A percentile compares a stretch with the other conserved stretches of the same genome.
Evolutionary conservation across 2,888 invertebrate species (phyloP).

Genomic region (Tolmerus cingulatus): DNA sequence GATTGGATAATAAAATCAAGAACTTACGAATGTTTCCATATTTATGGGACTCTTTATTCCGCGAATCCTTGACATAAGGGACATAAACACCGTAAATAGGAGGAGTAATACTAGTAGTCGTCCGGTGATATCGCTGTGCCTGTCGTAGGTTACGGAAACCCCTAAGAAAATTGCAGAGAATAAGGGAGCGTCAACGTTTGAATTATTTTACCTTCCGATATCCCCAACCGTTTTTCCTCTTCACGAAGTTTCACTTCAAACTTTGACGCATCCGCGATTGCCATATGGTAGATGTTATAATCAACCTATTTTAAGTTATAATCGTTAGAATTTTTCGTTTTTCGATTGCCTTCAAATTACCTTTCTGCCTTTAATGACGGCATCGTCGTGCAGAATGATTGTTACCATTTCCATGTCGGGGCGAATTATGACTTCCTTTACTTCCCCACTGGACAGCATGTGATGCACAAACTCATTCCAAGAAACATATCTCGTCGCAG

Average conservation of each 20-base stretch:
- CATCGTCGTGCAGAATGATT: conserved; percentile 84
- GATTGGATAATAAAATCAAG: background rate
- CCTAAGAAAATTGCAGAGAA: conserved; percentile 55
- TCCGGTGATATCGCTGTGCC: conserved; percentile 77
- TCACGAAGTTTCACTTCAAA: conserved; percentile 91
- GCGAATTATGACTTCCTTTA: conserved; percentile 84
- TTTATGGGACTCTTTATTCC: conserved; percentile 73
- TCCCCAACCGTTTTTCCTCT: conserved; percentile 82
- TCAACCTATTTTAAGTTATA: conserved; percentile 63
- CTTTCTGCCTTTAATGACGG: conserved; percentile 82
- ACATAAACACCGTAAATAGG: conserved; percentile 72
- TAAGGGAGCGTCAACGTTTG: background rate
- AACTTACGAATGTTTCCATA: conserved; percentile 78
- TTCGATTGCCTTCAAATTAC: background rate
- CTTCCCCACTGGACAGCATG: conserved; percentile 94
- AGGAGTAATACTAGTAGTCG: conserved; percentile 75
- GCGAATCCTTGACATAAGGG: conserved; percentile 73
- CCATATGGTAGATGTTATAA: conserved; percentile 80
- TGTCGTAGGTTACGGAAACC: conserved; percentile 84
- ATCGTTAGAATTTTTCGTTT: background rate
- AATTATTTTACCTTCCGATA: conserved; percentile 71
- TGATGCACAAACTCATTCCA: conserved; percentile 98
- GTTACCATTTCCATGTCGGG: conserved; percentile 87
- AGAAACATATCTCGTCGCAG: conserved; percentile 75
- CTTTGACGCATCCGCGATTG: conserved; percentile 81